Percentiles rank a stretch among this genome's conserved stretches.
These are phyloP conservation scores for Spisula solida DNA, from an alignment of 2,888 invertebrate species.

Conservation along the genomic window DNA sequence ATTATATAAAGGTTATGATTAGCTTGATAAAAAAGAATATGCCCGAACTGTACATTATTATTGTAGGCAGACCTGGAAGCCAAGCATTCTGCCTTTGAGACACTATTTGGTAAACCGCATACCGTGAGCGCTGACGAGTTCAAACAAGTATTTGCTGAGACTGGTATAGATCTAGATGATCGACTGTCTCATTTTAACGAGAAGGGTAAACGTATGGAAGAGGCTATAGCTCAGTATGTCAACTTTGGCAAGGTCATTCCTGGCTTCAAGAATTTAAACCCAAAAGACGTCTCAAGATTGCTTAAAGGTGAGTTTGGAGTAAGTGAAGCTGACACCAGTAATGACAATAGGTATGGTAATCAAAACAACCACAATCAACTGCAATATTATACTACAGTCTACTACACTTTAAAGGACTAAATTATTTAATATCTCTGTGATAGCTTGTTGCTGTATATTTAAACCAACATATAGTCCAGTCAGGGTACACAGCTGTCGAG, in stretches of 20 bases:
- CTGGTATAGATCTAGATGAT: constrained; percentile 75
- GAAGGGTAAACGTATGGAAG: constrained; percentile 67
- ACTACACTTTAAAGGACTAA: too few species aligned
- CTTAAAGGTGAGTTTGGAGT: constrained; percentile 68
- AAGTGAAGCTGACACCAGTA: background rate
- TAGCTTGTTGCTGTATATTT: too few species aligned
- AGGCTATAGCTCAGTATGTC: constrained; percentile 69
- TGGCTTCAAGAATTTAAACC: constrained; percentile 68
- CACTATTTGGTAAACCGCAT: constrained; percentile 65
- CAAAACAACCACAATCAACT: too few species aligned
- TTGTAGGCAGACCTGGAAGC: constrained; percentile 65
- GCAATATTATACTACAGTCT: too few species aligned
- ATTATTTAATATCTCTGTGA: too few species aligned
- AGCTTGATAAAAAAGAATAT: too few species aligned
- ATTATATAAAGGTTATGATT: too few species aligned
- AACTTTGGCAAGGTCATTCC: constrained; percentile 72
- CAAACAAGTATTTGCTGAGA: constrained; percentile 72
- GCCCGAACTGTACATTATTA: background rate
- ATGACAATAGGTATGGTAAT: background rate
- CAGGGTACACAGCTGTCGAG: too few species aligned
- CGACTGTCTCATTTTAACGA: constrained; percentile 66
- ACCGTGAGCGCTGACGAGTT: constrained; percentile 69
- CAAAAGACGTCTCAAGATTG: constrained; percentile 70
- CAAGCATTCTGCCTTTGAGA: constrained; percentile 68
- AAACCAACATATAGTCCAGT: too few species aligned